Evolutionary conservation across 2,797 vertebrate genomes (phyloP), one percentile per base, ranked within the genome.

Genomic region (Cirrhinus mrigala): DNA sequence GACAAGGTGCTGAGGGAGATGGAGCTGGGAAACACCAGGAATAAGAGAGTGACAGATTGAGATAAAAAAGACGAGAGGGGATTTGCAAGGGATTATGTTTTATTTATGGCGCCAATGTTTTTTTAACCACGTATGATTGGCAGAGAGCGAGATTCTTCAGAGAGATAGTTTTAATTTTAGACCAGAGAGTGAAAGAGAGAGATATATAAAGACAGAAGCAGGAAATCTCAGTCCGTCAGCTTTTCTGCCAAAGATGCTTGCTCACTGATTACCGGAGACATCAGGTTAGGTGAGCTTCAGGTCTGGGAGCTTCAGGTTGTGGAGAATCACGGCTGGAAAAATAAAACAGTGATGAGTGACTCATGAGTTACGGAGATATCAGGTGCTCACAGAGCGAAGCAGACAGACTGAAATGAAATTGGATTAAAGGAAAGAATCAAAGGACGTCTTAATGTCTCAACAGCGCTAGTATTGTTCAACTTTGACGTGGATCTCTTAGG

Each of bases 31-130:
- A 66, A 79, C 40, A 44, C 83, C 70, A 76, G 74, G 74, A 87
- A 77, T 18, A 52, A 71, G 81, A 66, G 73, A 89, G 75, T 12
- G 54, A 90, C 74, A 87, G 88, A 90, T 90, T 20, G 89, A 92
- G 89, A 93, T 94, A 93, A 93, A 92, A 92, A 92, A 88, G 81
- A 85, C 90, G 81, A 93, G 84, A 89, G 84, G 83, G 87, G 90
- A 92, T 94, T 92, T 94, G 92, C 92, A 87, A 92, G 93, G 92
- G 91, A 94, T 95, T 94, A 94, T 94, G 91, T 93, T 90, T 94
- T 96, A 96, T 95, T 95, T 94, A 94, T 95, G 93, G 89, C 86
- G 83, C 27, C 16, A 88, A 89, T 68, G 79, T 86, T 84, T 88
- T 87, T 89, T 85, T 84, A 89, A 85, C 88, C 85, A 85, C 86